Base-by-base conservation (phyloP, 64 coral and sea anemone genomes). In the Stichodactyla helianthus region DNA sequence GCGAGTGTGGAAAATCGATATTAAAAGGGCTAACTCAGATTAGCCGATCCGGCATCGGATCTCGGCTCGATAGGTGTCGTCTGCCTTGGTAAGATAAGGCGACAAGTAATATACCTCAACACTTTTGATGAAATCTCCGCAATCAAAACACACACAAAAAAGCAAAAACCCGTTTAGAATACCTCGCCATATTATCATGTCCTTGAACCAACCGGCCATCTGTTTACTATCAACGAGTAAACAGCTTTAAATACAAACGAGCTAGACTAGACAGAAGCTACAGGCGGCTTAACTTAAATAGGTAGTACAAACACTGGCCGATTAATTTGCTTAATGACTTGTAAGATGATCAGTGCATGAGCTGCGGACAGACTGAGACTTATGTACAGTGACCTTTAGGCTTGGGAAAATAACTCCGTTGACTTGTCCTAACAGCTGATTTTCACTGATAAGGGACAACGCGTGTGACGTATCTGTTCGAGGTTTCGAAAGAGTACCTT, bases 321-420 rank as follows among this genome's bases (percentile, higher is more conserved):
- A 51, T 81, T 81, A 81, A 81, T 81, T 81, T 52, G 78, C 78
- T 81, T 81, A 81, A 81, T 81, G 78, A 81, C 78, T 51, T 20
- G 78, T 81, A 81, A 81, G 78, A 51, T 81, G 78, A 84, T 84
- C 83, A 15, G 54, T 58, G 27, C 31, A 84, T 84, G 53, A 84
- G 83, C 83, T 82, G 83, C 23, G 55, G 56, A 58, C 83, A 58
- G 83, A 84, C 3, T n/a, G 17, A 5, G 16, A 12, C 7, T 58
- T 18, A 13, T 22, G 54, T 51, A 17, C 25, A 6, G 17, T 60
- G 59, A 57, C 83, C 83, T 63, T 63, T 84, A 84, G 83, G 20
- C 83, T 63, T 84, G 83, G 83, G 83, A 84, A 84, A 84, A 84
- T 84, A 84, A 60, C 83, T 60, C n/a, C 59, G 53, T 35, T 23